phyloP scores from a whole-genome alignment of 2,113 vertebrate genomes.

The Salvelinus sp. region DNA sequence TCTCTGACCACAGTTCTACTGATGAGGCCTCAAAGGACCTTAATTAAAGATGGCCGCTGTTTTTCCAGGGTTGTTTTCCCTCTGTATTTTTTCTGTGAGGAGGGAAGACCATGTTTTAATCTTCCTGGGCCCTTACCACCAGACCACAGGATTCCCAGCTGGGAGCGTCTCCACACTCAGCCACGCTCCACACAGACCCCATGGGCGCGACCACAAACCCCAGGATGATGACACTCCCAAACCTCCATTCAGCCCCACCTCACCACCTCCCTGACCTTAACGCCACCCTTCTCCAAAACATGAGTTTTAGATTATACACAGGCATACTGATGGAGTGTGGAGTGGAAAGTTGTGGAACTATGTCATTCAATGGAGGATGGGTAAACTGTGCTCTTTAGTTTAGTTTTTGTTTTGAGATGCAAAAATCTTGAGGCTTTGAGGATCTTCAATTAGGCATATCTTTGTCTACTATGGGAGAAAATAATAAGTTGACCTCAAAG shows the following conservation, averaged over 20 bases:
- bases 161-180: conserved; percentile 40
- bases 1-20: not conserved
- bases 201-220: conserved; percentile 54
- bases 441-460: conserved; percentile 8
- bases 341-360: conserved; percentile 30
- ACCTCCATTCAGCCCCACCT: conserved; percentile 36
- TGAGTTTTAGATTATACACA: conserved; percentile 6
- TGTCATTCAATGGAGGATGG: conserved; percentile 12
- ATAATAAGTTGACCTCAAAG: not conserved
- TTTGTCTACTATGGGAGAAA: conserved; percentile 17
- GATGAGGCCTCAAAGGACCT: not conserved
- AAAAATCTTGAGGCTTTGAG: conserved; percentile 1
- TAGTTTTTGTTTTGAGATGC: no score
- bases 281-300: conserved; percentile 32
- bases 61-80: conserved; percentile 7
- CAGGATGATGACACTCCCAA: conserved; percentile 50
- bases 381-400: conserved; percentile 6
- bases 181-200: conserved; percentile 57
- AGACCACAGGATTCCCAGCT: conserved; percentile 55
- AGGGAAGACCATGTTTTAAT: conserved; percentile 41
- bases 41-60: conserved; percentile 3
- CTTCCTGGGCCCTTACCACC: conserved; percentile 22
- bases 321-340: not conserved
- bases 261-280: conserved; percentile 32
- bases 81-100: conserved; percentile 10